Evolutionary conservation across 2,888 invertebrate species (phyloP).

Genomic region (Dasysyrphus albostriatus): DNA sequence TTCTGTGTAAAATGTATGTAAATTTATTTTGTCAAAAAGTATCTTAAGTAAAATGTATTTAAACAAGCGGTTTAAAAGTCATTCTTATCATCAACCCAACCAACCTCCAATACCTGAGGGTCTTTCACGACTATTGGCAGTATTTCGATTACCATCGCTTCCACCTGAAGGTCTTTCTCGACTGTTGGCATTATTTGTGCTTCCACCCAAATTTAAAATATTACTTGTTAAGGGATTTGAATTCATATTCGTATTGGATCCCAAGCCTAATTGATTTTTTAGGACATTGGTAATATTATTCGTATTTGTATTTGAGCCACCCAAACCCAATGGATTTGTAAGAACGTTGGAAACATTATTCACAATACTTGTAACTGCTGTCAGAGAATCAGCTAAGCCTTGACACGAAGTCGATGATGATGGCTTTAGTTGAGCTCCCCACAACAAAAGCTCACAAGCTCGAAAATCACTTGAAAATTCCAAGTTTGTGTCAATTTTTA

Average conservation of each 20-base stretch:
- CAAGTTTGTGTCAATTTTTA: slow-evolving; percentile 85
- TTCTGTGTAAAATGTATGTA: background rate
- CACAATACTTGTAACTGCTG: slow-evolving; percentile 76
- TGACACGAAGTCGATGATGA: slow-evolving; percentile 80
- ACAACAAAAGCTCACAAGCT: slow-evolving; percentile 81
- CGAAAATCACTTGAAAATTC: slow-evolving; percentile 84
- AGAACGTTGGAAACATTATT: slow-evolving; percentile 68
- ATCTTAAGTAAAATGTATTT: background rate
- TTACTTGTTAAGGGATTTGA: background rate
- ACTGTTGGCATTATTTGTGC: background rate
- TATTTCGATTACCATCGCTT: background rate
- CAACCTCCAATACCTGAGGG: background rate
- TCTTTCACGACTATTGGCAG: background rate
- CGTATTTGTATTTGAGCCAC: background rate
- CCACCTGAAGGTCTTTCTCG: background rate
- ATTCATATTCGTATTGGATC: background rate
- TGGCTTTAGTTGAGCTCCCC: slow-evolving; percentile 81
- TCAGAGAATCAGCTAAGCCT: slow-evolving; percentile 78
- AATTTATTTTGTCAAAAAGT: background rate
- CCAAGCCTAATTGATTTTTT: too few species aligned
- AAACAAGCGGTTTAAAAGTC: background rate
- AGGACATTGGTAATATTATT: too few species aligned
- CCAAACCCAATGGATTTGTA: slow-evolving; percentile 20
- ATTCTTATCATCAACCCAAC: background rate
- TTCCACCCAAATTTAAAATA: slow-evolving; percentile 12